Evolutionary conservation across 2,888 invertebrate species (phyloP).

Genomic region (Ornithoptera priamus): DNA sequence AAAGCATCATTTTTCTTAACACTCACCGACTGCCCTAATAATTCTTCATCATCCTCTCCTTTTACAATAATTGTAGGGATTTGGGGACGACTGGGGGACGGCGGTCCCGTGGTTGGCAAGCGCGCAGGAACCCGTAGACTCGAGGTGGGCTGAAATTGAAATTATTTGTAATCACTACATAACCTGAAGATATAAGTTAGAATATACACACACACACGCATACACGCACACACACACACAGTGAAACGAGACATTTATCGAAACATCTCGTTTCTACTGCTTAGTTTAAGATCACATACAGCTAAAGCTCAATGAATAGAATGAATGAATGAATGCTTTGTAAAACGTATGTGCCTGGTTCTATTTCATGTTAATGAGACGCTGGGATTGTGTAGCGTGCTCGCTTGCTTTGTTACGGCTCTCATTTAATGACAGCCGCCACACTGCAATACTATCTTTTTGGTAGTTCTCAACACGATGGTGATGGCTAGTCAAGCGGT

Average conservation of each 20-base stretch:
- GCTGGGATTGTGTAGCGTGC: background rate
- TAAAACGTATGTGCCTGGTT: background rate
- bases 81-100: constrained; percentile 43
- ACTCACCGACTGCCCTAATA: constrained; percentile 44
- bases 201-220: background rate
- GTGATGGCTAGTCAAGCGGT: too few relatives aligned
- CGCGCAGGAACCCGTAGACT: constrained; percentile 43
- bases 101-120: constrained; percentile 41
- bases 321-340: background rate
- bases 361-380: background rate
- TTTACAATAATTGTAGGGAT: constrained; percentile 27
- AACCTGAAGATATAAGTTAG: background rate
- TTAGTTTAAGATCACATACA: background rate
- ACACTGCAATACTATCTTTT: too few relatives aligned
- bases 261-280: background rate
- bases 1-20: background rate
- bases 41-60: constrained; percentile 53
- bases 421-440: too few relatives aligned
- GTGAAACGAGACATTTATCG: background rate
- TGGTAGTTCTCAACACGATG: too few relatives aligned
- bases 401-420: background rate
- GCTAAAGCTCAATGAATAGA: background rate
- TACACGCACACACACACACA: background rate
- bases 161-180: background rate
- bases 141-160: background rate